Conservation (phyloP, 2,888 invertebrate genomes). For the Cataglyphis rosenhaueri region DNA sequence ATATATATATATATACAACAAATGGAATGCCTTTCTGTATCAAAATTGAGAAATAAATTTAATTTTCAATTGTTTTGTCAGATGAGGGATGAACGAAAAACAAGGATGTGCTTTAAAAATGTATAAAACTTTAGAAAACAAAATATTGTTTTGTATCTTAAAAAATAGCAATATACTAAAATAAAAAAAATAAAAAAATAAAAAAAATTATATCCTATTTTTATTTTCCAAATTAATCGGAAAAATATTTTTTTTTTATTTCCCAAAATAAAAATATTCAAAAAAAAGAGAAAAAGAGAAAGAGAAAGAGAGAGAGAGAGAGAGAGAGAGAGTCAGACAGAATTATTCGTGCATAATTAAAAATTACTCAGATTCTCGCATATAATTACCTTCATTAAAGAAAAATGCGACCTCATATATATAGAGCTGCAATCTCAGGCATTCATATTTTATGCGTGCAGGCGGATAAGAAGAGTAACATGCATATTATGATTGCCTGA, state of each 20-base stretch:
- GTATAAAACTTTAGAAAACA: neutral
- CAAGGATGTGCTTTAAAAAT: neutral
- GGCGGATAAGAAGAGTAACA: constrained; percentile 11
- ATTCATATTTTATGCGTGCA: neutral
- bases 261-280: neutral
- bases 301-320: neutral
- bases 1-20: neutral
- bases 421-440: neutral
- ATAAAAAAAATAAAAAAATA: constrained; percentile 12
- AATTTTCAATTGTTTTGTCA: neutral
- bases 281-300: neutral
- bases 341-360: neutral
- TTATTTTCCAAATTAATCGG: neutral
- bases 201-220: neutral
- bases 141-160: neutral
- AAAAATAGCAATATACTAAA: neutral
- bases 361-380: neutral
- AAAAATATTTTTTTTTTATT: neutral
- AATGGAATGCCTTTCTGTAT: neutral
- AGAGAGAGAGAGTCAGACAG: neutral
- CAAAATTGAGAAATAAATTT: neutral
- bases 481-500: constrained; percentile 17
- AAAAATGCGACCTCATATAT: constrained; percentile 10
- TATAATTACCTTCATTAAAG: neutral
- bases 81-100: neutral